Percentiles rank a stretch among this genome's conserved stretches.
Conservation (phyloP, 2,888 invertebrate genomes). For the Stegana nigrithorax region DNA sequence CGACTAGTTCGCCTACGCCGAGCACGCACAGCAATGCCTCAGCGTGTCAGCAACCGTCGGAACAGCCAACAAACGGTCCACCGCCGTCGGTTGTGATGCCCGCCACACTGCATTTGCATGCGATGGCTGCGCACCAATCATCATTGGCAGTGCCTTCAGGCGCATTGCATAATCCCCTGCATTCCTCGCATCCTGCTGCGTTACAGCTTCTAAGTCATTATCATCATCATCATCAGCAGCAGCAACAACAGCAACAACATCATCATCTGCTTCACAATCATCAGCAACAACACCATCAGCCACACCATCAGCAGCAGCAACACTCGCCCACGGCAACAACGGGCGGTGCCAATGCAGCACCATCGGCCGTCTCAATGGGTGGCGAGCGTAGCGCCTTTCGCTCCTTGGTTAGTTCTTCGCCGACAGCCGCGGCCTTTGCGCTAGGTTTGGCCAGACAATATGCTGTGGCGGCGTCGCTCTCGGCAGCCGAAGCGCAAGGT, state of each 20-base stretch:
- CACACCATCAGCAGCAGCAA: constrained; percentile 41
- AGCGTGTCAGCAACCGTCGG: constrained; percentile 40
- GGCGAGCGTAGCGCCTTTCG: constrained; percentile 92
- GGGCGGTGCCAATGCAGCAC: constrained; percentile 45
- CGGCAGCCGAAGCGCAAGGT: constrained; percentile 64
- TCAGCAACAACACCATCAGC: constrained; percentile 50
- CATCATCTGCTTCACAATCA: constrained; percentile 65
- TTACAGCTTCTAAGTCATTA: constrained; percentile 59
- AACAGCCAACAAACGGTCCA: constrained; percentile 25
- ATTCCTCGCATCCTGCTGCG: constrained; percentile 54
- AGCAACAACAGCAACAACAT: constrained; percentile 67
- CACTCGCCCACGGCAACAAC: constrained; percentile 40
- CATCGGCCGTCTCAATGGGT: constrained; percentile 74
- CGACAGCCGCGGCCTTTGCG: constrained; percentile 73
- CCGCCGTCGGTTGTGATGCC: constrained; percentile 39
- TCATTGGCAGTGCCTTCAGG: constrained; percentile 6
- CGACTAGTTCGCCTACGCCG: constrained; percentile 59
- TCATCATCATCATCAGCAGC: constrained; percentile 52
- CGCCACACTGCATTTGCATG: constrained; percentile 40
- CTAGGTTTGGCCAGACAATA: constrained; percentile 65
- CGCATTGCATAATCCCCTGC: constrained; percentile 22
- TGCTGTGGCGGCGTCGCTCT: constrained; percentile 64
- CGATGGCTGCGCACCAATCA: constrained; percentile 34
- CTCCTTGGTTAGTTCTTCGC: constrained; percentile 75
- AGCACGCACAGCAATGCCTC: constrained; percentile 63